Evolutionary conservation across 2,113 vertebrate genomes (phyloP).

Genomic region (Atlantisia rogersi): DNA sequence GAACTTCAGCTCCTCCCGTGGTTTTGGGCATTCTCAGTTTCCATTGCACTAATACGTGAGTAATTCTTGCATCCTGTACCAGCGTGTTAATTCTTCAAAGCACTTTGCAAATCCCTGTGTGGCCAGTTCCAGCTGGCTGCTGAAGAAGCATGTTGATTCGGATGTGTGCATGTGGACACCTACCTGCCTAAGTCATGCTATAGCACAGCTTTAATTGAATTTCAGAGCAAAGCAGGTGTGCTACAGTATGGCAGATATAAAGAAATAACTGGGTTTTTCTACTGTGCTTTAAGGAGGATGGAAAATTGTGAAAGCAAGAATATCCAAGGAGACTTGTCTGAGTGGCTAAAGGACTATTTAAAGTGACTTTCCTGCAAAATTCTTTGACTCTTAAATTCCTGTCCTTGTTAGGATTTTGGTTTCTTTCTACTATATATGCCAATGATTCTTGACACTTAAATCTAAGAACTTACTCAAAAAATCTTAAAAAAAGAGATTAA

Average conservation of each 20-base stretch:
- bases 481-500: not conserved
- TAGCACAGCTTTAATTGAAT: not conserved
- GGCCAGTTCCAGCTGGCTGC: conserved; percentile 16
- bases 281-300: not conserved
- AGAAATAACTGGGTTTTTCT: not conserved
- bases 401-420: not conserved
- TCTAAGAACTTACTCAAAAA: not conserved
- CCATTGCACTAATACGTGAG: not conserved
- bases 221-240: not conserved
- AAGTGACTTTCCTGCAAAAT: not conserved
- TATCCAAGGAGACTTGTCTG: not conserved
- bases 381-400: not conserved
- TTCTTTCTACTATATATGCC: not conserved
- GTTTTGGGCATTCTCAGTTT: not conserved
- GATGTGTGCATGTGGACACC: not conserved
- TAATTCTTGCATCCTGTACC: not conserved
- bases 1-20: not conserved
- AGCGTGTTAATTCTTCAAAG: conserved; percentile 31
- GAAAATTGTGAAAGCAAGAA: not conserved
- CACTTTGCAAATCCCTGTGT: conserved; percentile 22
- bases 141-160: not conserved
- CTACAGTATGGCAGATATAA: not conserved
- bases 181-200: not conserved
- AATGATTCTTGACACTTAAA: not conserved
- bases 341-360: not conserved